phyloP scores from a whole-genome alignment of 2,797 vertebrate genomes.

The Sebastes nivosus region DNA sequence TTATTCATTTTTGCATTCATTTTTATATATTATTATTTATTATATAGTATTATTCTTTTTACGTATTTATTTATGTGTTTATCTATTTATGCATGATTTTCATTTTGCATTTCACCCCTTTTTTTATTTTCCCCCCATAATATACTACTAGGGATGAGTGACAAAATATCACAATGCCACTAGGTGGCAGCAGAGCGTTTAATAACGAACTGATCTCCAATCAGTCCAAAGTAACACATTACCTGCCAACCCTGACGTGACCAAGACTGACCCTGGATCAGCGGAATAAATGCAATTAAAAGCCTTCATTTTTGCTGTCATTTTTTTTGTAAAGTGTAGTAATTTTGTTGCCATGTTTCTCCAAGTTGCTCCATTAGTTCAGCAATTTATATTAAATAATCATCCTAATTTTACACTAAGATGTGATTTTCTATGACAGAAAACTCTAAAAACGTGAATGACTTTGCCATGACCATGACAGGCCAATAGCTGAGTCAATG shows the following conservation, averaged over 20 bases:
- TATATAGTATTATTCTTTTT: no score
- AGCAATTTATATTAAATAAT: not conserved
- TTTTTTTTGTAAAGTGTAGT: not conserved
- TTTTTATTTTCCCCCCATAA: no score
- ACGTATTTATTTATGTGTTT: no score
- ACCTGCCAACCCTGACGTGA: no score
- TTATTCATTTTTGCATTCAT: no score
- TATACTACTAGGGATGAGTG: not conserved
- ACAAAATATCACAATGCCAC: constrained; percentile 15
- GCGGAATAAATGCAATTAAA: not conserved
- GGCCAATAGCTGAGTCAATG: constrained; percentile 34
- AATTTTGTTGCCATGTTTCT: not conserved
- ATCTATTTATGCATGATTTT: no score
- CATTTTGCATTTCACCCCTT: no score
- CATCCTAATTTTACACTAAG: no score
- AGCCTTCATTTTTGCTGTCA: not conserved
- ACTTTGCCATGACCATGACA: constrained; percentile 14
- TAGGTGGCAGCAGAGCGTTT: constrained; percentile 58
- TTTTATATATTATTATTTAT: no score
- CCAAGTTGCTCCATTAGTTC: no score
- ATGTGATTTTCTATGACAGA: not conserved
- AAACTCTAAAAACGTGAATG: not conserved
- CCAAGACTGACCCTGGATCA: constrained; percentile 6
- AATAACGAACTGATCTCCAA: not conserved
- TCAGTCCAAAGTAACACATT: not conserved